Base-by-base conservation (phyloP, 2,888 invertebrate species). In the Prosapia bicincta region DNA sequence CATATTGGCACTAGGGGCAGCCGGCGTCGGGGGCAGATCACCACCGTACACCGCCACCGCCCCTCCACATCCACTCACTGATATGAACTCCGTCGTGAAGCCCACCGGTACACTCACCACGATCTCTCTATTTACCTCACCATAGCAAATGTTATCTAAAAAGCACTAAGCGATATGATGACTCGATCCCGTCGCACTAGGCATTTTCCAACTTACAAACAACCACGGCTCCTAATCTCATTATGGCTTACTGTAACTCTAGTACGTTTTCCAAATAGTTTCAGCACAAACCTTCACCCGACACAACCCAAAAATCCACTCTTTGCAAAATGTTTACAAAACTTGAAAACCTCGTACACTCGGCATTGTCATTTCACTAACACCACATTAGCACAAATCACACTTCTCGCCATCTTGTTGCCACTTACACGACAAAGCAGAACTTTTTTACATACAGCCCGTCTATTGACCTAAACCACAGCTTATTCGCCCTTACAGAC, bases 1-100 rank as follows among this genome's bases (percentile, higher is more conserved):
- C 91, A 93, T 92, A 83, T 82, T 81, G 82, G 83, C 77, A 81
- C 78, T 78, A 81, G 80, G 80, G 80, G 79, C 74, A 79, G 80
- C 76, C 79, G 83, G 79, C 80, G 83, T 80, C 75, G 76, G 74
- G 70, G 76, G 74, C 32, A 75, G 75, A 69, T 72, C 77, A 32
- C 68, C 67, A 26, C 75, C 77, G 71, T 73, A 76, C 72, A 76
- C 76, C 43, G 76, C 71, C 26, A 67, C 73, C 65, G 72, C 76
- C 67, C 54, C 68, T 65, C 73, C 69, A 24, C 77, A 76, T 43
- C 71, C 76, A 67, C 70, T 66, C 76, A 74, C 76, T 20, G 74
- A 30, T 68, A 76, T 67, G 71, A 71, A 76, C 74, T 76, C 76
- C 76, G 76, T 76, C 30, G 71, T 73, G 76, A 30, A 32, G 68